Evolutionary conservation across 2,113 vertebrate species (phyloP).

Genomic region (Callaeas wilsoni): DNA sequence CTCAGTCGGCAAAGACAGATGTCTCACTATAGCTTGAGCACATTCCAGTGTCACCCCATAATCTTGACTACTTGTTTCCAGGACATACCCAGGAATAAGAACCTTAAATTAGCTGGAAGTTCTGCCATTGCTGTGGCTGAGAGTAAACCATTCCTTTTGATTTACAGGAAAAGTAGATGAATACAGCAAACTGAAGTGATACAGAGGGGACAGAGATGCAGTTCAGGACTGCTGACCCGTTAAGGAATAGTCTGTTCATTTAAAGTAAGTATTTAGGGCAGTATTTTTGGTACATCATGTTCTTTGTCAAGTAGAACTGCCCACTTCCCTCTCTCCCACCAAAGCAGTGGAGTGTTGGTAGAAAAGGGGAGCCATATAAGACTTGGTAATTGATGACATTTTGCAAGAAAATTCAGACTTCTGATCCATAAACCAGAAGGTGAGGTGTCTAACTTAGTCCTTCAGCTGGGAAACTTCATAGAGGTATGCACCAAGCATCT

Average conservation of each 20-base stretch:
- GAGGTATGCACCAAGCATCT: constrained; percentile 91
- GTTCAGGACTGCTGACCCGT: neutral
- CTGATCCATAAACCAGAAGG: neutral
- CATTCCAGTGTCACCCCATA: neutral
- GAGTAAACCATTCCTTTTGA: neutral
- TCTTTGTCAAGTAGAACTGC: neutral
- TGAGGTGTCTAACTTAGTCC: constrained; percentile 3
- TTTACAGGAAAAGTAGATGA: neutral
- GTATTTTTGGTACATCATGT: neutral
- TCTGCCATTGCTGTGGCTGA: neutral
- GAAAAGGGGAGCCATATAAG: neutral
- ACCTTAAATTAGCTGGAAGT: neutral
- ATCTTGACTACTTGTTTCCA: neutral
- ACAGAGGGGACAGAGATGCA: neutral
- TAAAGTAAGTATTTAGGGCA: neutral
- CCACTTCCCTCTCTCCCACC: neutral
- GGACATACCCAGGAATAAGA: neutral
- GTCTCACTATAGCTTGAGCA: neutral
- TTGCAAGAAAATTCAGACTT: neutral
- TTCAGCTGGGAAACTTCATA: constrained; percentile 88
- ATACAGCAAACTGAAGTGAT: neutral
- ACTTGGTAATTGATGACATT: neutral
- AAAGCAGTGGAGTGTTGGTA: neutral
- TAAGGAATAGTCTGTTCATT: neutral
- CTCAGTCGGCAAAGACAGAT: neutral